A percentile compares a stretch with the other conserved stretches of the same genome.
phyloP scores from a whole-genome alignment of 2,888 invertebrate species.

The Latrodectus hesperus region DNA sequence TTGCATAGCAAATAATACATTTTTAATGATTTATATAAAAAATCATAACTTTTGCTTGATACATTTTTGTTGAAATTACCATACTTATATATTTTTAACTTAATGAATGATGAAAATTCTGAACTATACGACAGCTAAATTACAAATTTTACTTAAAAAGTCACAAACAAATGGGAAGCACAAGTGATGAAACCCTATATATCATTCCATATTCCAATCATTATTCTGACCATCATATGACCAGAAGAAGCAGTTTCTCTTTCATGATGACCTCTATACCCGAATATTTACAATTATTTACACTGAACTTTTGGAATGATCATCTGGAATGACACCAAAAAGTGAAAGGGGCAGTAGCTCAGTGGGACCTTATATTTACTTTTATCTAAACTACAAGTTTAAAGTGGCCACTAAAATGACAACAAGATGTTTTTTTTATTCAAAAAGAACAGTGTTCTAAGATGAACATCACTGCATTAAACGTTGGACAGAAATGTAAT shows the following conservation, averaged over 20 bases:
- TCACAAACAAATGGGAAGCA: constrained; percentile 42
- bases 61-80: too few species aligned
- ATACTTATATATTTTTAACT: too few species aligned
- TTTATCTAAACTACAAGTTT: constrained; percentile 63
- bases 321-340: constrained; percentile 60
- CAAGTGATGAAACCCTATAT: constrained; percentile 45
- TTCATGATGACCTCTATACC: constrained; percentile 42
- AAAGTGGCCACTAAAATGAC: constrained; percentile 69
- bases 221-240: constrained; percentile 16
- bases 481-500: constrained; percentile 68
- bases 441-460: constrained; percentile 66
- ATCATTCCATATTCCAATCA: constrained; percentile 35
- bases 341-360: constrained; percentile 68
- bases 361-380: constrained; percentile 54
- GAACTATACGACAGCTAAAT: background rate
- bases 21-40: too few species aligned
- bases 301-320: constrained; percentile 67
- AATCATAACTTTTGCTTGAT: too few species aligned
- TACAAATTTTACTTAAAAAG: background rate
- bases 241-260: constrained; percentile 36
- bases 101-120: too few species aligned
- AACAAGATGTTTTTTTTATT: constrained; percentile 60
- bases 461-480: constrained; percentile 66
- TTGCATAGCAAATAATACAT: too few species aligned
- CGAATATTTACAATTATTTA: constrained; percentile 68